Base-by-base conservation (phyloP, 2,113 vertebrate species). In the Lynx canadensis region DNA sequence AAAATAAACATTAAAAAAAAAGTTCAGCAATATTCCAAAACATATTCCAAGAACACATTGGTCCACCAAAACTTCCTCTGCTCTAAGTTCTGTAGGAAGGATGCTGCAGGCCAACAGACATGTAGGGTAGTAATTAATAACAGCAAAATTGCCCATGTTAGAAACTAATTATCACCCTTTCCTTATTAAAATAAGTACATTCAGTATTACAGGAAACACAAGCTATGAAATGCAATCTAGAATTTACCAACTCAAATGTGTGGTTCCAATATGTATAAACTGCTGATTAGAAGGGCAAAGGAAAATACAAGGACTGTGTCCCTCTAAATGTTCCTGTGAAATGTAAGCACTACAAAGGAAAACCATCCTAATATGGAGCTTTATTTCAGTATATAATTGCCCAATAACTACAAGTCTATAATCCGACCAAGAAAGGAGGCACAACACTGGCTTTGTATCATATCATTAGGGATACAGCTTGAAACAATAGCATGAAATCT, bases 31-130 rank as follows among this genome's bases (percentile, higher is more conserved):
- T 98, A 98, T 98, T 98, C 92, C 97, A 71, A 89, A 97, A 95
- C 48, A 91, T 41, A 86, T 69, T 94, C 96, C 4, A 3, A 90
- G 33, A 98, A 85, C 29, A 96, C 94, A 98, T 76, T 96, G 97
- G 97, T 97, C 97, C 84, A 98, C 98, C 97, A 92, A 13, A 83
- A 98, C 96, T 98, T 98, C 94, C 98, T 98, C 97, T 97, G 97
- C 97, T 98, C 98, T 98, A 95, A 96, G 98, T 97, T 98, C 98
- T 98, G 98, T 97, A 98, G 84, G 89, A 98, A 98, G 98, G 95
- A 98, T 94, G 97, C 97, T 97, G 98, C 29, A 78, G 96, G 96
- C 94, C 96, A 97, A 96, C 41, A 97, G 95, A 97, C 95, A 98
- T 93, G 91, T 94, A 95, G 76, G 98, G 74, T 97, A 98, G 91